Base-by-base conservation (phyloP, 1,140 invertebrate species). In the Drosophila funebris region DNA sequence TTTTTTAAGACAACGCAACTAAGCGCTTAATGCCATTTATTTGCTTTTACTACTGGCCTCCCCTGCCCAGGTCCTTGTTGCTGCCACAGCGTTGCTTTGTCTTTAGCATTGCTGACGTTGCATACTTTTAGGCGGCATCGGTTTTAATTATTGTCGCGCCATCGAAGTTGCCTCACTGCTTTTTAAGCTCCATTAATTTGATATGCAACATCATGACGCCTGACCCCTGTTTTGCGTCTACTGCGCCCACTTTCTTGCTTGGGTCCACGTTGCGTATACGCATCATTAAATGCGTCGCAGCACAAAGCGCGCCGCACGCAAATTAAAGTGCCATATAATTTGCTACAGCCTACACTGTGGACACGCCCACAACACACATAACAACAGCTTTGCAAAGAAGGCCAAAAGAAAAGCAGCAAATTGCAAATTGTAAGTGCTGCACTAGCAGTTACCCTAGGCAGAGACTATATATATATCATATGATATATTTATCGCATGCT, bases 301-400 rank as follows among this genome's bases (percentile, higher is more conserved):
- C 73, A 46, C 57, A 50, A 63, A 69, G 54, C 60, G 54, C 9
- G 37, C 37, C 57, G 37, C 66, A 77, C 73, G 69, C 77, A 87
- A 85, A 85, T 85, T 87, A 87, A 85, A 85, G 69, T 77, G 69
- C 62, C 73, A 76, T 74, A 73, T 60, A 85, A 78, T 71, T 71
- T 78, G 41, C 13, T 44, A 44, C 64, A 16, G n/a, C 57, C 57
- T n/a, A n/a, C 57, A 52, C 11, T 11, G n/a, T 20, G 41, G 56
- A 36, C 70, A 67, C 75, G 61, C 64, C 61, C 71, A 46, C 41
- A 39, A 31, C 43, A 13, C 13, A 39, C 20, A 27, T 16, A 29
- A 14, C 33, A 27, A 11, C 56, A 52, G 37, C 22, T 11, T 16
- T 16, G 13, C n/a, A 37, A 48, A 9, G n/a, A 37, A 22, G 4